phyloP scores from a whole-genome alignment of 2,888 invertebrate species.

The Parnassius mnemosyne region DNA sequence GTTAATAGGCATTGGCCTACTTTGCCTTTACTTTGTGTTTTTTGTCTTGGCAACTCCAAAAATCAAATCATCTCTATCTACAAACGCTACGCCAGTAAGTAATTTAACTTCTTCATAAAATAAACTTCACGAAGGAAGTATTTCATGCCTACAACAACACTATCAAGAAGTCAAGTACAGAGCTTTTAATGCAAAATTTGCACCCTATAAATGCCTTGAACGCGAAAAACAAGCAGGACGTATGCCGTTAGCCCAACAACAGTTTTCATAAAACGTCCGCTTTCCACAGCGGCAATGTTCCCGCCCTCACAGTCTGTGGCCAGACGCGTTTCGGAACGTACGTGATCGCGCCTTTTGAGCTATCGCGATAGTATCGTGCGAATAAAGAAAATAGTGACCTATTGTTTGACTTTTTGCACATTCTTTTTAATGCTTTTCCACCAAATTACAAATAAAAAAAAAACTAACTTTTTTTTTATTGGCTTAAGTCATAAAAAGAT shows the following conservation, averaged over 20 bases:
- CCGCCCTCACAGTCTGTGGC: slow-evolving; percentile 21
- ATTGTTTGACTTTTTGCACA: neutral
- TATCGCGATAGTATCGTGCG: neutral
- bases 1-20: neutral
- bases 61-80: too few species aligned
- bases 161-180: neutral
- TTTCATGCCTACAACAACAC: neutral
- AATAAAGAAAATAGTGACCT: slow-evolving; percentile 15
- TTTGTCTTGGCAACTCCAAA: neutral
- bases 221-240: slow-evolving; percentile 13
- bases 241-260: slow-evolving; percentile 15
- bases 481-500: too few species aligned
- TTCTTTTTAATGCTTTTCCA: neutral
- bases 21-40: neutral
- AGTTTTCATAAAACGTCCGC: slow-evolving; percentile 18
- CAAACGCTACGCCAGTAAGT: too few species aligned
- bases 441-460: neutral
- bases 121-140: too few species aligned
- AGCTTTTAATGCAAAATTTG: slow-evolving; percentile 16
- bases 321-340: slow-evolving; percentile 16
- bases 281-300: slow-evolving; percentile 11
- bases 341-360: slow-evolving; percentile 8
- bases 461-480: neutral
- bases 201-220: slow-evolving; percentile 20
- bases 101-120: too few species aligned